These are phyloP conservation scores for Tupaia tana DNA, from an alignment of 2,113 vertebrate genomes.

Conservation along the genomic window DNA sequence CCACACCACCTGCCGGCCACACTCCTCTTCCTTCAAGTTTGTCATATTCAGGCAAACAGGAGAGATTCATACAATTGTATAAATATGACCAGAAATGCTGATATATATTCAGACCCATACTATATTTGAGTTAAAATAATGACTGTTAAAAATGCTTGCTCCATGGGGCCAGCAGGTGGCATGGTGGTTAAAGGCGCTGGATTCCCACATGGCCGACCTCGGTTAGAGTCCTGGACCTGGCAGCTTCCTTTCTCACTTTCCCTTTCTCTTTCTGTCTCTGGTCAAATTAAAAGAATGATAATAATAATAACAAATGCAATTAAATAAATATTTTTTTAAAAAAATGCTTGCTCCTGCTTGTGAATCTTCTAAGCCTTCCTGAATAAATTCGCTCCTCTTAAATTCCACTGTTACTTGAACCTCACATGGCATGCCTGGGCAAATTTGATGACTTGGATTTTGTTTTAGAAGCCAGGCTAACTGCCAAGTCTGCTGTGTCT, in stretches of 20 bases:
- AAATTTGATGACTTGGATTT: slow-evolving; percentile 88
- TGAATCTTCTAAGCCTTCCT: slow-evolving; percentile 75
- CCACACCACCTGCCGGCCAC: too few relatives aligned
- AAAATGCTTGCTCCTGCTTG: slow-evolving; percentile 68
- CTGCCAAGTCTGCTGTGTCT: slow-evolving; percentile 87
- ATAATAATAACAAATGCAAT: too few relatives aligned
- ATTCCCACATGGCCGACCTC: too few relatives aligned
- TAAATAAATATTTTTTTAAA: too few relatives aligned
- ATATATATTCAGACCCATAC: slow-evolving; percentile 29
- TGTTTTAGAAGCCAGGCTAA: slow-evolving; percentile 86
- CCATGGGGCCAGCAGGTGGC: too few relatives aligned
- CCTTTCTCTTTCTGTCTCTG: too few relatives aligned
- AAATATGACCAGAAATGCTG: slow-evolving; percentile 15
- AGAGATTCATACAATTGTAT: neutral
- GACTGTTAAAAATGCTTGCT: slow-evolving; percentile 59
- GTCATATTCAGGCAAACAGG: slow-evolving; percentile 56
- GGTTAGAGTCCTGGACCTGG: too few relatives aligned
- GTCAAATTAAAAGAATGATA: too few relatives aligned
- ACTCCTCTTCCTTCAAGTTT: slow-evolving; percentile 33
- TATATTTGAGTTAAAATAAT: slow-evolving; percentile 58
- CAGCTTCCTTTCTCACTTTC: too few relatives aligned
- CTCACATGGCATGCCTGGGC: slow-evolving; percentile 91
- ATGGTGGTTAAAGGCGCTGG: too few relatives aligned
- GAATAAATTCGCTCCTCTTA: slow-evolving; percentile 87
- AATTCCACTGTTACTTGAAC: slow-evolving; percentile 93